Conservation (phyloP, 2,113 vertebrate genomes). For the Zootoca vivipara region DNA sequence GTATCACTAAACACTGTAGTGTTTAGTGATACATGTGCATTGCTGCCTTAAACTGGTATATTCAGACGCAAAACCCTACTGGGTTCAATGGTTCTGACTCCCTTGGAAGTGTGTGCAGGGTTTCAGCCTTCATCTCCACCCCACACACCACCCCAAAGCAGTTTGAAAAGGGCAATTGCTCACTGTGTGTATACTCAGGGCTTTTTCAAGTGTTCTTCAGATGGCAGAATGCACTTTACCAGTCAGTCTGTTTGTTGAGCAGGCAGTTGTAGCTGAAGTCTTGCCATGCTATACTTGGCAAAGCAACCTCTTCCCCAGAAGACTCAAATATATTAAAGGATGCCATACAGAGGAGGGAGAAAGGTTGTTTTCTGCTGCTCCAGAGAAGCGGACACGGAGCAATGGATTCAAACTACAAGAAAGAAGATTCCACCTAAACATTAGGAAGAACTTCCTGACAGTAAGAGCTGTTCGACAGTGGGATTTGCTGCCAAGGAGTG, state of each 20-base stretch:
- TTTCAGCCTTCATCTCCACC: neutral
- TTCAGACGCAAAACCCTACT: neutral
- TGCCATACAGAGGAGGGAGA: no score
- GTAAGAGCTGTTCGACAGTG: no score
- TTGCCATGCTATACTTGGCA: neutral
- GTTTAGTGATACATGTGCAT: neutral
- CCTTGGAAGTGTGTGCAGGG: neutral
- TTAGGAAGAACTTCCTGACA: no score
- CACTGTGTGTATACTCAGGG: neutral
- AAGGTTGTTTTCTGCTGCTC: no score
- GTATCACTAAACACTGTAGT: no score
- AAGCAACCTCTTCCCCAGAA: neutral
- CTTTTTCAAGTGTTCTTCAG: neutral
- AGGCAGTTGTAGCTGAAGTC: conserved; percentile 23
- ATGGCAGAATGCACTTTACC: conserved; percentile 15
- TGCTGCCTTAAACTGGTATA: neutral
- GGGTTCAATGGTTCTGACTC: neutral
- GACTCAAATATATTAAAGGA: no score
- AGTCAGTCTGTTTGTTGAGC: conserved; percentile 39
- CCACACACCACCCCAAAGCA: neutral
- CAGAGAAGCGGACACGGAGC: no score
- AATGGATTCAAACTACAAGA: no score
- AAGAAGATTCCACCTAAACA: no score
- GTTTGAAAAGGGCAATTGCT: neutral
- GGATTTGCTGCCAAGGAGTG: no score